Conservation (phyloP, 2,113 vertebrate genomes). For the Rhineura floridana region DNA sequence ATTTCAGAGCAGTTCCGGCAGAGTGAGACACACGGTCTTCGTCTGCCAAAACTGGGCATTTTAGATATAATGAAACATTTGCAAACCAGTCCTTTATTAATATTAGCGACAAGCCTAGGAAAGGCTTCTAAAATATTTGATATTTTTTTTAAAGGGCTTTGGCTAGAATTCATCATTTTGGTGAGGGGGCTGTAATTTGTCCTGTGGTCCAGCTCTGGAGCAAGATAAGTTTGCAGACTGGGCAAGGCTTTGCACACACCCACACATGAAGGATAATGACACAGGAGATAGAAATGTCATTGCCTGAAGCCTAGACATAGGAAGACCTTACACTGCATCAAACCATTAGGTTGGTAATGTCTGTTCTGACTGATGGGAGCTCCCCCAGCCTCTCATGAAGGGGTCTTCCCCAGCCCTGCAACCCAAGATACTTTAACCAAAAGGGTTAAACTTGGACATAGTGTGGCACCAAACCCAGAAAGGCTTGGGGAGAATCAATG, state of each 20-base stretch:
- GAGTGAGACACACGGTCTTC: neutral
- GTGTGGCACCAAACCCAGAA: neutral
- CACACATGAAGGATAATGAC: too few species aligned
- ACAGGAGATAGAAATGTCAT: too few species aligned
- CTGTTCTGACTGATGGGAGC: too few species aligned
- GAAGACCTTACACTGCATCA: too few species aligned
- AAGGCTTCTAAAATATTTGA: accelerated
- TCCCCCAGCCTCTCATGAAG: too few species aligned
- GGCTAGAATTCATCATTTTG: neutral
- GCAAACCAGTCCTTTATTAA: neutral
- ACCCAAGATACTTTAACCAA: too few species aligned
- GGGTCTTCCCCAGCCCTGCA: too few species aligned
- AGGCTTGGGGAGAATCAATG: neutral
- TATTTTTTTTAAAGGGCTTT: too few species aligned
- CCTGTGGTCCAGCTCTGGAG: neutral
- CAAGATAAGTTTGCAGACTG: neutral
- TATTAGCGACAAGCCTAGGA: neutral
- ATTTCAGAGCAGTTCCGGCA: neutral
- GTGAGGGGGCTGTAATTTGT: neutral
- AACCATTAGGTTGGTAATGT: too few species aligned
- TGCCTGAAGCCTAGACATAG: too few species aligned
- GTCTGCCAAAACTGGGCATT: neutral
- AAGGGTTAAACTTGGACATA: too few species aligned
- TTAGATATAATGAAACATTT: neutral
- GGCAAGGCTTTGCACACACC: neutral